These are phyloP conservation scores for Oreochromis tanganicae DNA, from an alignment of 2,113 vertebrate genomes.

Conservation along the genomic window DNA sequence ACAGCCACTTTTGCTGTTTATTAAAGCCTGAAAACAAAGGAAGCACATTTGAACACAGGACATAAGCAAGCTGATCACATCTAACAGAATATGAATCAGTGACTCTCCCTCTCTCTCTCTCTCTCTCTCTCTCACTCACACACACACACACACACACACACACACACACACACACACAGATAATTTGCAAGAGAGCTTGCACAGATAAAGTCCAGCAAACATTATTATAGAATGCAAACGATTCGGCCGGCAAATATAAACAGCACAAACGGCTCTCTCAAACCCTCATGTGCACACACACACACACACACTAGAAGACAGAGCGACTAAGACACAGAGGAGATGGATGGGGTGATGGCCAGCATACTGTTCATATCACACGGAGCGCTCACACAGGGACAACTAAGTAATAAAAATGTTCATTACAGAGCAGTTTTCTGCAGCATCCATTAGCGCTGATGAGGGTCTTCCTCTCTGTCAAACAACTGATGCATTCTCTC, in stretches of 20 bases:
- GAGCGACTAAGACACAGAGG: neutral
- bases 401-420: neutral
- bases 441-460: constrained; percentile 4
- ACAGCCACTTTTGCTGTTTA: neutral
- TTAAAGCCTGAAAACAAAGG: neutral
- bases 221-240: neutral
- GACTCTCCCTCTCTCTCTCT: neutral
- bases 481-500: neutral
- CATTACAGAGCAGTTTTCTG: neutral
- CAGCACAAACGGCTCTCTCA: neutral
- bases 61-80: neutral
- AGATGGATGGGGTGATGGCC: neutral
- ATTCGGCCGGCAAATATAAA: neutral
- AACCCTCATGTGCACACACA: neutral
- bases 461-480: constrained; percentile 5
- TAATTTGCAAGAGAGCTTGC: neutral
- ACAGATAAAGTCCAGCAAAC: neutral
- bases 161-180: neutral
- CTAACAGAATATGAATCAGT: neutral
- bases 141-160: neutral
- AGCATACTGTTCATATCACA: neutral
- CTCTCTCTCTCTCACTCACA: neutral
- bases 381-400: neutral
- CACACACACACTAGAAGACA: neutral
- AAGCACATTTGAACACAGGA: neutral